Evolutionary conservation across 1,140 invertebrate species (phyloP), one percentile per base, ranked within the genome.

Genomic region (Dinothrombium tinctorium): DNA sequence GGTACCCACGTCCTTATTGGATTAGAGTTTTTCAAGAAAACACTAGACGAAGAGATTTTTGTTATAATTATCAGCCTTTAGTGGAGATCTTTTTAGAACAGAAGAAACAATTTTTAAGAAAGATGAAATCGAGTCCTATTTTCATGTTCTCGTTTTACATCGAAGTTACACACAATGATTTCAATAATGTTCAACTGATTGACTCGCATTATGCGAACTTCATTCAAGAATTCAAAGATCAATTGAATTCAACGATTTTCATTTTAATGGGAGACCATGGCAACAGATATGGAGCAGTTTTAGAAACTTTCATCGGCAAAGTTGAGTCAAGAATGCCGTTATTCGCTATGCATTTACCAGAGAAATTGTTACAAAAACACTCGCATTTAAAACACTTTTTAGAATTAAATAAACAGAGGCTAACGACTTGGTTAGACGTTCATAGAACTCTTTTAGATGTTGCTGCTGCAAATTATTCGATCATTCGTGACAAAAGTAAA

Each of bases 1-100:
- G 78, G 51, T 83, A 82, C 48, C 60, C 74, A 24, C 59, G 75
- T 35, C 73, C 77, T 0, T 80, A 76, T 53, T 69, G 47, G 33
- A n/a, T n/a, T n/a, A n/a, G n/a, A n/a, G 35, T 53, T 5, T 21
- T 12, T 14, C 17, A 42, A n/a, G 20, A 37, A 14, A 11, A 21
- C 11, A 44, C 48, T 1, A 42, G 49, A 20, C 33, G 45, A 21
- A 17, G 40, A 2, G 15, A 23, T 25, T 24, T 17, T 36, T 47
- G 39, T 41, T 43, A 47, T 33, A 37, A 45, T 15, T 6, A 44
- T 21, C 36, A 41, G 20, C n/a, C 49, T 7, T 44, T 48, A 22
- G 22, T 53, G 4, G 42, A 28, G 15, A 40, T 48, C 8, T 50
- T 50, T 20, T 36, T 53, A 1, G 24, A 49, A 37, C 41, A 48